These are phyloP conservation scores for Micoletzkya japonica DNA, from an alignment of 2,888 invertebrate species.

Conservation along the genomic window DNA sequence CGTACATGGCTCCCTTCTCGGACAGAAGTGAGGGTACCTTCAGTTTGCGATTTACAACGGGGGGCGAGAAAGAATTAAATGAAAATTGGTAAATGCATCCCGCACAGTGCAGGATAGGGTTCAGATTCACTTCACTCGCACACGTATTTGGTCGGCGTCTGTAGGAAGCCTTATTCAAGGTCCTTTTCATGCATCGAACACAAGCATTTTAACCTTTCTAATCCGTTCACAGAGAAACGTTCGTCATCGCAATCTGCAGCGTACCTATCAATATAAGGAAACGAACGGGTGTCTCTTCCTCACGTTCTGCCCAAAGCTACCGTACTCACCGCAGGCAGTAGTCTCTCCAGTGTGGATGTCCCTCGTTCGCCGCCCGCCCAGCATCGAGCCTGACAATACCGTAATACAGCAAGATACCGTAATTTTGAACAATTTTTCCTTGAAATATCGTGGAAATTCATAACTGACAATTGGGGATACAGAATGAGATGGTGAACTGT, in stretches of 20 bases:
- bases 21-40: neutral
- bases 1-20: constrained; percentile 78
- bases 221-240: too few relatives aligned
- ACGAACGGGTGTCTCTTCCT: too few relatives aligned
- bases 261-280: too few relatives aligned
- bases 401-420: neutral
- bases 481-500: neutral
- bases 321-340: constrained; percentile 69
- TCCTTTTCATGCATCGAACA: too few relatives aligned
- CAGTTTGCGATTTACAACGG: too few relatives aligned
- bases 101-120: neutral
- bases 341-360: constrained; percentile 73
- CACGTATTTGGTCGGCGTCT: too few relatives aligned
- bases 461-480: neutral
- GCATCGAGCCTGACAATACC: constrained; percentile 53
- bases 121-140: too few relatives aligned
- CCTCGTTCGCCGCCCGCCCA: constrained; percentile 70
- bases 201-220: too few relatives aligned
- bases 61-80: constrained; percentile 72
- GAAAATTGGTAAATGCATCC: neutral
- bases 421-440: neutral
- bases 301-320: neutral
- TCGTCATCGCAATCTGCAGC: too few relatives aligned
- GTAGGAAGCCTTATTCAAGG: neutral
- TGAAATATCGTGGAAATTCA: neutral